Evolutionary conservation across 2,797 vertebrate species (phyloP).

Genomic region (Etheostoma nigrum): DNA sequence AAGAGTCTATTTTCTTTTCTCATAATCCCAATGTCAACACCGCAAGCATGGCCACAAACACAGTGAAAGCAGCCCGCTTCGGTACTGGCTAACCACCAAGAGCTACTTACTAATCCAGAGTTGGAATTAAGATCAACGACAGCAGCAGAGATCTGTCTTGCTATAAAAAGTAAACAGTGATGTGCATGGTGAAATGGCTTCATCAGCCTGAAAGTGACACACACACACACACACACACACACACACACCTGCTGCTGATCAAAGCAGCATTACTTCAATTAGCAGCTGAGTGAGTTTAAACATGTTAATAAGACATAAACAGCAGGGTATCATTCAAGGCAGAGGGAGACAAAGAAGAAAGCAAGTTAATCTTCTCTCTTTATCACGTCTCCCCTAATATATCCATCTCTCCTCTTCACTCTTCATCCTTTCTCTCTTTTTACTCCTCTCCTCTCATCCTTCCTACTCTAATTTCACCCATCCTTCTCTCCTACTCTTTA

Average conservation of each 20-base stretch:
- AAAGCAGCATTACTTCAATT: slow-evolving; percentile 17
- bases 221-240: slow-evolving; percentile 17
- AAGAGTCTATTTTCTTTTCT: slow-evolving; percentile 51
- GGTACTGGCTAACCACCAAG: slow-evolving; percentile 37
- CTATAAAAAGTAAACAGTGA: not conserved
- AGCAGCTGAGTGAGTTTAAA: slow-evolving; percentile 18
- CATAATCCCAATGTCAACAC: slow-evolving; percentile 57
- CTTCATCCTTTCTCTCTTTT: not conserved
- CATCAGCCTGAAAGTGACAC: slow-evolving; percentile 3
- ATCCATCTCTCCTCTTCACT: not conserved
- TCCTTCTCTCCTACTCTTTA: not conserved
- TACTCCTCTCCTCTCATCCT: not conserved
- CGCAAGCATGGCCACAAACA: slow-evolving; percentile 17
- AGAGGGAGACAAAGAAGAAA: slow-evolving; percentile 2
- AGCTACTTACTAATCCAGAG: slow-evolving; percentile 45
- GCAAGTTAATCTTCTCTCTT: not conserved
- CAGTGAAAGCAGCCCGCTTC: slow-evolving; percentile 30
- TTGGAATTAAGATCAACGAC: slow-evolving; percentile 21
- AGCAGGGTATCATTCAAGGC: slow-evolving; percentile 9
- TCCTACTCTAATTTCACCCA: slow-evolving; percentile 6
- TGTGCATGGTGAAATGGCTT: not conserved
- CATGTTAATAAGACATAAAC: slow-evolving; percentile 22
- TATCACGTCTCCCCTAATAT: not conserved
- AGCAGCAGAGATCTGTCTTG: slow-evolving; percentile 2
- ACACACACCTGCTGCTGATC: slow-evolving; percentile 7